phyloP scores from a whole-genome alignment of 2,113 vertebrate genomes.

The Hippopotamus amphibius region DNA sequence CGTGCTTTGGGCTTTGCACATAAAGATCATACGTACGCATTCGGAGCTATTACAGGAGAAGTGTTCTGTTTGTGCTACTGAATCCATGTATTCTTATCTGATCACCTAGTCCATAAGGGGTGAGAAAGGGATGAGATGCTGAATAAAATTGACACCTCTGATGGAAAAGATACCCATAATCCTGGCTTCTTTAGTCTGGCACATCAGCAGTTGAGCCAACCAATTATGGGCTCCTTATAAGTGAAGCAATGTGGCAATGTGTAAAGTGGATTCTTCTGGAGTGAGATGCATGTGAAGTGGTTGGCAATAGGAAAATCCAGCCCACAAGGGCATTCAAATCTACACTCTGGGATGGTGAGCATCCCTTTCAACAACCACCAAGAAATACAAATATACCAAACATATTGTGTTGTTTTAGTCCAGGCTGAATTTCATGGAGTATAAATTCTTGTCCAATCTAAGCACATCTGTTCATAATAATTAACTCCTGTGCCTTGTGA shows the following conservation, averaged over 20 bases:
- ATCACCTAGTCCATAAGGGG: background rate
- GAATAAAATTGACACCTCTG: constrained; percentile 7
- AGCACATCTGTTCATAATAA: constrained; percentile 87
- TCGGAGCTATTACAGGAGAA: background rate
- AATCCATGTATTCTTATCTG: background rate
- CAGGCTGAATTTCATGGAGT: constrained; percentile 75
- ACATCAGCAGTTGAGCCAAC: background rate
- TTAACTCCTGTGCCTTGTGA: constrained; percentile 84
- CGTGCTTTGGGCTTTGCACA: background rate
- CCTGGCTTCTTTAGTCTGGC: background rate
- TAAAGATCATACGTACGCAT: background rate
- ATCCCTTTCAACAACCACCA: constrained; percentile 45
- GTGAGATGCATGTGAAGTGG: background rate
- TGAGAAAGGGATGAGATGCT: background rate
- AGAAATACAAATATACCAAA: constrained; percentile 64
- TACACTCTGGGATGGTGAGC: accelerated
- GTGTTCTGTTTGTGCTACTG: background rate
- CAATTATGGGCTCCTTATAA: background rate
- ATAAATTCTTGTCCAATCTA: constrained; percentile 86
- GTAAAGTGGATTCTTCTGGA: background rate
- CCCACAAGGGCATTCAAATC: background rate
- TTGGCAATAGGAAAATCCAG: background rate
- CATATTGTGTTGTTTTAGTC: constrained; percentile 79
- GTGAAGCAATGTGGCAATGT: background rate
- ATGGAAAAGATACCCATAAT: background rate